phyloP scores from a whole-genome alignment of 2,113 vertebrate species.

The Coreoperca whiteheadi region DNA sequence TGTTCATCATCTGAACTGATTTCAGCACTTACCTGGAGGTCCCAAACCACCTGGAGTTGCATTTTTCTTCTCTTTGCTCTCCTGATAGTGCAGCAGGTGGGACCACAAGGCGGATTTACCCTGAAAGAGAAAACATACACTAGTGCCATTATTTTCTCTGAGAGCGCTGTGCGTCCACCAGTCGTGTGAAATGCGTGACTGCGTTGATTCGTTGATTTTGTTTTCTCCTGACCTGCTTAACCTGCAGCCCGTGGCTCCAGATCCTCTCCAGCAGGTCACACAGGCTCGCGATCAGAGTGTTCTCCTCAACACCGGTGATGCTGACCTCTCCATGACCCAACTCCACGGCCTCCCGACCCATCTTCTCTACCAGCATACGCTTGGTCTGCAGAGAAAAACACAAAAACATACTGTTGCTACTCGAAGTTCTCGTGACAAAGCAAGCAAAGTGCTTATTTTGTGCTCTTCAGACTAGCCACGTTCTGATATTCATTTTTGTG shows the following conservation, averaged over 20 bases:
- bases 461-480: background rate
- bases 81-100: constrained; percentile 95
- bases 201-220: background rate
- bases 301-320: constrained; percentile 96
- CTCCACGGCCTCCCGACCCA: constrained; percentile 97
- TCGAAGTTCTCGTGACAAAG: background rate
- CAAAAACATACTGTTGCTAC: background rate
- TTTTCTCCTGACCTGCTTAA: constrained; percentile 90
- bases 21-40: constrained; percentile 86
- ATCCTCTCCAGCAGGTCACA: constrained; percentile 98
- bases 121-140: constrained; percentile 75
- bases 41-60: constrained; percentile 89
- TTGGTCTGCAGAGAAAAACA: constrained; percentile 88
- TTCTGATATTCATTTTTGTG: background rate
- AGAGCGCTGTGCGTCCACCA: background rate
- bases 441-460: background rate
- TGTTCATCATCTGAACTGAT: background rate
- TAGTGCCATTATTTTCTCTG: background rate
- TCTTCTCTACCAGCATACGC: constrained; percentile 98
- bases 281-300: constrained; percentile 95
- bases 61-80: constrained; percentile 93
- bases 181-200: background rate
- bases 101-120: constrained; percentile 99
- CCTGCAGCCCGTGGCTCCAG: constrained; percentile 96
- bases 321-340: constrained; percentile 97